phyloP scores from a whole-genome alignment of 2,888 invertebrate genomes.

The Plebejus melissa region DNA sequence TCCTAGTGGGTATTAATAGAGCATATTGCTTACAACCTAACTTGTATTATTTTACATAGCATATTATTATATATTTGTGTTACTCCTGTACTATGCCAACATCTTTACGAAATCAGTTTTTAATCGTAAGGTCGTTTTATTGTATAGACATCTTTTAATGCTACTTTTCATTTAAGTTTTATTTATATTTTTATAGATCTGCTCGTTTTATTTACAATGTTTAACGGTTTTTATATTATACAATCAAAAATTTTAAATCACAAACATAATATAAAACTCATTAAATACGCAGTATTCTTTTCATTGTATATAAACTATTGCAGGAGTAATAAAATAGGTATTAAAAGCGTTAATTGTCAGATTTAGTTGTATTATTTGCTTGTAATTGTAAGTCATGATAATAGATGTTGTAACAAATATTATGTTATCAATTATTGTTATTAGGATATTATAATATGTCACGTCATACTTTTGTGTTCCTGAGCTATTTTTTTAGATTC shows the following conservation, averaged over 20 bases:
- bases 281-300: constrained; percentile 15
- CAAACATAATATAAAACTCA: constrained; percentile 16
- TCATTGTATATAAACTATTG: constrained; percentile 27
- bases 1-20: constrained; percentile 48
- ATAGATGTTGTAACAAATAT: constrained; percentile 46
- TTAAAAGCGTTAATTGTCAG: constrained; percentile 28
- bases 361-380: constrained; percentile 34
- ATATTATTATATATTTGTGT: constrained; percentile 40
- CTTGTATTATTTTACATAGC: constrained; percentile 45
- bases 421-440: constrained; percentile 51
- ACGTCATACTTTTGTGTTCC: constrained; percentile 44
- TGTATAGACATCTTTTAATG: constrained; percentile 15
- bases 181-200: constrained; percentile 8
- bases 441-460: constrained; percentile 49
- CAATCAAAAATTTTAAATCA: neutral
- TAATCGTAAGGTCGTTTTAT: constrained; percentile 12
- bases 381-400: constrained; percentile 39
- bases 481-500: constrained; percentile 32
- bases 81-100: constrained; percentile 28
- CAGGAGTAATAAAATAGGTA: constrained; percentile 35
- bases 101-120: constrained; percentile 17
- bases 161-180: constrained; percentile 16
- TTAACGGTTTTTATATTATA: constrained; percentile 15
- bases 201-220: constrained; percentile 10
- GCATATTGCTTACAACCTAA: constrained; percentile 45